Evolutionary conservation across 2,113 vertebrate species (phyloP), one percentile per base, ranked within the genome.

Genomic region (Muscicapa adusta): DNA sequence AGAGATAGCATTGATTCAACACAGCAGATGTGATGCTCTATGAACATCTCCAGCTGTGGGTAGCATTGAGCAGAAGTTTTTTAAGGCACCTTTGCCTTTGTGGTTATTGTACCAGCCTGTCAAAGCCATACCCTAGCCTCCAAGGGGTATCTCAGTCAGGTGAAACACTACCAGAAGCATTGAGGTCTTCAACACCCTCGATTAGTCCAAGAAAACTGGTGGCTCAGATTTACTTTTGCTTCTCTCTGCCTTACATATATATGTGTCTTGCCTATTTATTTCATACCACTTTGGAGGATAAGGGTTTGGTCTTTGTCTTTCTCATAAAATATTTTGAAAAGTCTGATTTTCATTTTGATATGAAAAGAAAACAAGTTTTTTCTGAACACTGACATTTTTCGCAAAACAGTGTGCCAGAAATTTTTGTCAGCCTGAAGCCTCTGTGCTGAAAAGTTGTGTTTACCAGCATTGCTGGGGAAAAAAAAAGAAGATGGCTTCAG

Each of bases 401-500:
- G 50, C 29, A 24, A 66, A 91, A 85, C 12, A 50, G 23, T 10
- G 51, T 5, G 23, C 34, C 61, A 31, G 34, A 23, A 66, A 83
- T 70, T 85, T 95, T 68, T 89, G 54, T 88, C 85, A 85, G 74
- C 60, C 38, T 62, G 43, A 25, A 85, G 62, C 26, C 24, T 76
- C 66, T 65, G 29, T 9, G 5, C 50, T 79, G 38, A 67, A 91
- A 87, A 88, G 34, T 51, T 15, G 23, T 91, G 58, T 82, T 95
- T 94, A 73, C 80, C 87, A 66, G 58, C 31, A 53, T 51, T 82
- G 18, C 36, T 65, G 31, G 17, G 47, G 40, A 91, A 86, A 95
- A 88, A 94, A 88, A 40, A 67, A 70, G 38, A 92, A 82, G 50
- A 88, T 54, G 85, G 54, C 63, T 95, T 96, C 67, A 82, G 74